Conservation (phyloP, 2,113 vertebrate genomes). For the Antechinus flavipes region DNA sequence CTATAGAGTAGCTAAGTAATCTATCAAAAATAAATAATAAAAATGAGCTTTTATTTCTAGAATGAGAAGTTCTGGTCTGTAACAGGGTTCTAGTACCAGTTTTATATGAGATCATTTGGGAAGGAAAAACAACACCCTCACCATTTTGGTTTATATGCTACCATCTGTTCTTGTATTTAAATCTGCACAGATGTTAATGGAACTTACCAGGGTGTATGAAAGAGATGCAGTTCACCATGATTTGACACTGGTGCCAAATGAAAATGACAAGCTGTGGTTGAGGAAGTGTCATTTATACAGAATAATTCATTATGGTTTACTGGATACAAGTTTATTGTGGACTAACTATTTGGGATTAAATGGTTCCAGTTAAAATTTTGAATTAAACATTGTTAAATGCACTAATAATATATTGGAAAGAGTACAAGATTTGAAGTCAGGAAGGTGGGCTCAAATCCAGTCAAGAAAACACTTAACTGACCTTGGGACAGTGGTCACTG, state of each 20-base stretch:
- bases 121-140: neutral
- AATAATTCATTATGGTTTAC: neutral
- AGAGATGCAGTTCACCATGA: slow-evolving; percentile 2
- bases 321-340: neutral
- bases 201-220: slow-evolving; percentile 61
- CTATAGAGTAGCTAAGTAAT: slow-evolving; percentile 1
- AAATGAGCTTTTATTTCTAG: neutral
- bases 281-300: neutral
- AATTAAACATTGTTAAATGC: neutral
- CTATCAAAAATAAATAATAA: neutral
- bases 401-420: neutral
- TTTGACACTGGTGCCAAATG: slow-evolving; percentile 21
- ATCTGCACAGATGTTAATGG: slow-evolving; percentile 61
- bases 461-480: neutral
- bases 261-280: neutral
- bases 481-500: neutral
- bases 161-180: slow-evolving; percentile 16
- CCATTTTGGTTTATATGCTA: neutral
- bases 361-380: neutral
- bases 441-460: neutral
- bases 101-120: neutral
- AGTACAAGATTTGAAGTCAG: neutral
- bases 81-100: neutral
- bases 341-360: neutral
- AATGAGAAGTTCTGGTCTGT: neutral